These are phyloP conservation scores for Chelonia mydas DNA, from an alignment of 2,797 vertebrate genomes.

Conservation along the genomic window DNA sequence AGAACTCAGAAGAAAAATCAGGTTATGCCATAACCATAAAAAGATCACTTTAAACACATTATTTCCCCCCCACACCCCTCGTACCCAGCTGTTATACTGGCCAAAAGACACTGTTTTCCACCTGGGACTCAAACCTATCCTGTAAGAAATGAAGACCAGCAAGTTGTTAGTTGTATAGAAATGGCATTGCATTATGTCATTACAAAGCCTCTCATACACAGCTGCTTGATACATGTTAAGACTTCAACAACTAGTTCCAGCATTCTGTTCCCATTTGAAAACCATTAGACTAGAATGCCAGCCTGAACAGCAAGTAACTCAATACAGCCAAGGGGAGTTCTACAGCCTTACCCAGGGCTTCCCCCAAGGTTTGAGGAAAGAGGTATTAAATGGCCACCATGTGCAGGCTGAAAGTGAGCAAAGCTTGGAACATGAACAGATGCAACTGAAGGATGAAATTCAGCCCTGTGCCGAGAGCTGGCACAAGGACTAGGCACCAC, in stretches of 20 bases:
- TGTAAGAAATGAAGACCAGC: neutral
- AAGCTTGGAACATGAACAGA: neutral
- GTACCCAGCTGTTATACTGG: neutral
- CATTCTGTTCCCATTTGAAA: slow-evolving; percentile 47
- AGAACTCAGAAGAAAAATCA: neutral
- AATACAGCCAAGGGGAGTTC: neutral
- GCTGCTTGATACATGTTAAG: slow-evolving; percentile 51
- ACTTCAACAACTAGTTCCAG: neutral
- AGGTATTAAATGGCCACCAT: neutral
- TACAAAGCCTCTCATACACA: slow-evolving; percentile 32
- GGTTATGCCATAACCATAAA: neutral
- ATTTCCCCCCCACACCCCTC: neutral
- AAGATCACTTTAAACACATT: neutral
- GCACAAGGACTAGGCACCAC: neutral
- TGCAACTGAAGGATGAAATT: neutral
- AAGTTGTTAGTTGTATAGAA: slow-evolving; percentile 3
- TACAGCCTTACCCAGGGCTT: neutral
- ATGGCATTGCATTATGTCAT: neutral
- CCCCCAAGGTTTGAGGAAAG: neutral
- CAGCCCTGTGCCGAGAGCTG: neutral
- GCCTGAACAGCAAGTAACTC: slow-evolving; percentile 28
- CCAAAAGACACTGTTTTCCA: neutral
- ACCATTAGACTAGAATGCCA: slow-evolving; percentile 23
- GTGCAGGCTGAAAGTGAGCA: neutral
- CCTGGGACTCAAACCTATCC: neutral